Evolutionary conservation across 2,888 invertebrate species (phyloP).

Genomic region (Tiphia femorata): DNA sequence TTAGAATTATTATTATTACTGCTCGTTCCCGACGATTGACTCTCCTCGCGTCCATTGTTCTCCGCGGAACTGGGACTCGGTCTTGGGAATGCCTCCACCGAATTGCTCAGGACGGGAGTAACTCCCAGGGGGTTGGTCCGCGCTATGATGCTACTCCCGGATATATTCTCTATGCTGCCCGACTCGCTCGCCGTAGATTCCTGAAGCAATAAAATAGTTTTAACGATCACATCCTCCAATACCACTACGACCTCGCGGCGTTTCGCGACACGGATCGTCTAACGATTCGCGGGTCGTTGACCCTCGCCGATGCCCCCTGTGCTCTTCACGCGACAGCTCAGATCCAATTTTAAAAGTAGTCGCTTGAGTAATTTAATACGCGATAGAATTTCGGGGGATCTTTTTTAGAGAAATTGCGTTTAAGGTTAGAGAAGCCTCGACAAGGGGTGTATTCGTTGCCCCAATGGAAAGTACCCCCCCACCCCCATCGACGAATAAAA

Average conservation of each 20-base stretch:
- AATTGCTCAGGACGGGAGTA: slow-evolving; percentile 50
- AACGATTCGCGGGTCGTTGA: too few relatives aligned
- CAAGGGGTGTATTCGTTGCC: too few relatives aligned
- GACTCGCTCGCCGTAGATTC: slow-evolving; percentile 62
- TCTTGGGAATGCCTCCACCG: slow-evolving; percentile 59
- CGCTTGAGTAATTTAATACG: too few relatives aligned
- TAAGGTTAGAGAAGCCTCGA: too few relatives aligned
- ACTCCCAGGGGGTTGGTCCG: slow-evolving; percentile 56
- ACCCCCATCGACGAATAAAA: too few relatives aligned
- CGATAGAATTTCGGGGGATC: too few relatives aligned
- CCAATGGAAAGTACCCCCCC: too few relatives aligned
- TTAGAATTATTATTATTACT: slow-evolving; percentile 30
- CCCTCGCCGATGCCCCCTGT: too few relatives aligned
- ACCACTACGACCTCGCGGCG: neutral
- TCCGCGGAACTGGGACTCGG: slow-evolving; percentile 35
- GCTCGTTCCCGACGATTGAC: slow-evolving; percentile 42
- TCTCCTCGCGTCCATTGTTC: slow-evolving; percentile 44
- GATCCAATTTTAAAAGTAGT: too few relatives aligned
- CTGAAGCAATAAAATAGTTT: slow-evolving; percentile 41
- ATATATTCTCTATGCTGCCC: slow-evolving; percentile 61
- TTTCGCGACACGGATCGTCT: too few relatives aligned
- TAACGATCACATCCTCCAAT: neutral
- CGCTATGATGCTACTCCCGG: slow-evolving; percentile 62
- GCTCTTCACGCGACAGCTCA: too few relatives aligned
- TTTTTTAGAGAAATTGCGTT: too few relatives aligned